Evolutionary conservation across 2,113 vertebrate genomes (phyloP), one percentile per base, ranked within the genome.

Genomic region (Lophotis ruficrista): DNA sequence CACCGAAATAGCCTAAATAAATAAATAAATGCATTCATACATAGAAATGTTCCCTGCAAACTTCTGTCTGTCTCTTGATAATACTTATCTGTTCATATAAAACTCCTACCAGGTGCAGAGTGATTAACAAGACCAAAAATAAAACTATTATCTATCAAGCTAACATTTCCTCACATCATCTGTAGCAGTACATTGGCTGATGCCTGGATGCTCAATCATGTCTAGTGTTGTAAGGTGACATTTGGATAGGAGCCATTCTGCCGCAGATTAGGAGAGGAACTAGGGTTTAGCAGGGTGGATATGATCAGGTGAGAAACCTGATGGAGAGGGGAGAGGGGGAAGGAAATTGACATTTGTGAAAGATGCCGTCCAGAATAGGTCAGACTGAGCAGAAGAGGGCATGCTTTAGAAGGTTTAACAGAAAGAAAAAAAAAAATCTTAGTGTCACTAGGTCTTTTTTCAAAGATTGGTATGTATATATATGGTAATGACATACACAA

Each of bases 111-210:
- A 97, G 92, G 60, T 88, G 71, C 64, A 61, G 51, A 54, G 66
- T 94, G 88, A 96, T 92, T 93, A 91, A 93, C 89, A 95, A 56
- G 66, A 73, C 69, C 83, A 80, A 94, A 96, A 92, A 97, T 93
- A 94, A 96, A 96, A 62, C 83, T 60, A 71, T 89, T 91, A 65
- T 89, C 86, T 95, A 96, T 94, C 85, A 87, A 72, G 64, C 25
- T 95, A 94, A 83, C 57, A 61, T 89, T 87, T 95, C 64, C 83
- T 92, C 62, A 80, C 72, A 91, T 97, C 56, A 56, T 81, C 47
- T 73, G 84, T 7, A 51, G 61, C 22, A 47, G 56, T 28, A 73
- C 28, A 28, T 73, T 83, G 89, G 73, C 69, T 77, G 37, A 10
- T 0, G 6, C 68, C 53, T 25, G 85, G 61, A 85, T 89, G 41